phyloP scores from a whole-genome alignment of 1,140 invertebrate genomes.

The silkworm (Bombyx mori) region ASM3026992v2 NC_085115.1:11431001-11431500 shows the following conservation, averaged over 20 bases:
- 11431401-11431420: too few relatives aligned
- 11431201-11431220: too few relatives aligned
- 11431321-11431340: constrained; percentile 16
- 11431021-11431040: constrained; percentile 77
- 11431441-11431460: too few relatives aligned
- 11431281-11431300: constrained; percentile 6
- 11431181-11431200: too few relatives aligned
- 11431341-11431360: background rate
- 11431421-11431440: too few relatives aligned
- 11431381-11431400: background rate
- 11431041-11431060: constrained; percentile 77
- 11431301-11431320: constrained; percentile 13
- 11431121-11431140: constrained; percentile 83
- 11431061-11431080: constrained; percentile 75
- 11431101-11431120: constrained; percentile 80
- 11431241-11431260: too few relatives aligned
- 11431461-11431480: too few relatives aligned
- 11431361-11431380: constrained; percentile 8
- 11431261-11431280: too few relatives aligned
- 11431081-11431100: constrained; percentile 75
- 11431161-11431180: constrained; percentile 24
- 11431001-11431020: constrained; percentile 80
- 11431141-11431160: constrained; percentile 68
- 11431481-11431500: too few relatives aligned
- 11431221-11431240: too few relatives aligned